These are phyloP conservation scores for Drosophila fulvimacula DNA, from an alignment of 2,888 invertebrate genomes.

Conservation along the genomic window DNA sequence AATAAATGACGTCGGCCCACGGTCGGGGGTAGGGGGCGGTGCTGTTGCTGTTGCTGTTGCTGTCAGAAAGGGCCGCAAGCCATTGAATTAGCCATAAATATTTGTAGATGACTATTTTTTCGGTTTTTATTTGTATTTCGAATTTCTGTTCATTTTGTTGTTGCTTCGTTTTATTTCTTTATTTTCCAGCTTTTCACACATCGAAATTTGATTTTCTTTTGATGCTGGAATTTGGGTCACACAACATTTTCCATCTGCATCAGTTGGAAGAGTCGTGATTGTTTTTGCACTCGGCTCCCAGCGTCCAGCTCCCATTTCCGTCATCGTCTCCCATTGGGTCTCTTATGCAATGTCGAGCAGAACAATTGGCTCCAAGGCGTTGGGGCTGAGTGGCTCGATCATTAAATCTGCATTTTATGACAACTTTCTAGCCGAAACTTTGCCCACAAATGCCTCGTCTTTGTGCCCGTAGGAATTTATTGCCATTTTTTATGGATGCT, in stretches of 20 bases:
- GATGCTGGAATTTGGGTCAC: constrained; percentile 67
- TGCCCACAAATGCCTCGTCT: constrained; percentile 9
- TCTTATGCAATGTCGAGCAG: constrained; percentile 24
- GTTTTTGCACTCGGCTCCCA: constrained; percentile 34
- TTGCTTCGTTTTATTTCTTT: constrained; percentile 15
- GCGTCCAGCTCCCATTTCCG: background rate
- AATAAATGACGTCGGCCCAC: constrained; percentile 63
- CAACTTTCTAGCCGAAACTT: constrained; percentile 42
- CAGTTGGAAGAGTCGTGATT: background rate
- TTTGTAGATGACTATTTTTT: constrained; percentile 65
- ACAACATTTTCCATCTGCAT: constrained; percentile 3
- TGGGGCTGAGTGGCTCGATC: constrained; percentile 17
- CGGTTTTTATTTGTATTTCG: constrained; percentile 48
- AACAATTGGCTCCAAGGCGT: constrained; percentile 1
- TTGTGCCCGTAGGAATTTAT: constrained; percentile 60
- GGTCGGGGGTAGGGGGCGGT: background rate
- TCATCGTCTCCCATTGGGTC: background rate
- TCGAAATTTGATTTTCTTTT: constrained; percentile 50
- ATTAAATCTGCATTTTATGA: constrained; percentile 54
- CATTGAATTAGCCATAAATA: constrained; percentile 60
- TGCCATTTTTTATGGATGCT: constrained; percentile 54
- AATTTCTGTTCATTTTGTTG: constrained; percentile 20
- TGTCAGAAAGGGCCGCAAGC: constrained; percentile 26
- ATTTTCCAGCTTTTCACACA: constrained; percentile 61
- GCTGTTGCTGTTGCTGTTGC: background rate